These are phyloP conservation scores for Ostrea denselamellosa DNA, from an alignment of 1,140 invertebrate species.

Conservation along the genomic window DNA sequence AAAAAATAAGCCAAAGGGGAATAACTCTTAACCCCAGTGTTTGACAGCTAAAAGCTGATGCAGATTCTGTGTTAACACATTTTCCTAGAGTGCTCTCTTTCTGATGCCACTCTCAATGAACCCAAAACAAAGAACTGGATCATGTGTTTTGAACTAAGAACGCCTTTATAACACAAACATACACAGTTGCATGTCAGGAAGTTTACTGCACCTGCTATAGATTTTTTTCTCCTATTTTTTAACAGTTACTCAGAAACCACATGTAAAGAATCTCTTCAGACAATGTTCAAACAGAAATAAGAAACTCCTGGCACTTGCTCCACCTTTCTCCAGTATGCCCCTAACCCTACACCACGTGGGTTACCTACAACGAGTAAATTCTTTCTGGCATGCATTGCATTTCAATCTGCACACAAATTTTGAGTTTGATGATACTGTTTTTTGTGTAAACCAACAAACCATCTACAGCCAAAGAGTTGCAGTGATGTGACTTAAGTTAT, in stretches of 20 bases:
- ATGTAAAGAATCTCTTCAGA: conserved; percentile 6
- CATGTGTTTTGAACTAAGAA: conserved; percentile 23
- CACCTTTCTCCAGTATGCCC: not conserved
- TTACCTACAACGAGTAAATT: not conserved
- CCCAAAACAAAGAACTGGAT: conserved; percentile 15
- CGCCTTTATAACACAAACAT: conserved; percentile 19
- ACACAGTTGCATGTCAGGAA: conserved; percentile 37
- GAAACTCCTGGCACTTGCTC: conserved; percentile 27
- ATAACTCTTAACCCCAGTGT: not conserved
- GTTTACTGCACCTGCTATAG: conserved; percentile 3
- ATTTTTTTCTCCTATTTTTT: conserved; percentile 23
- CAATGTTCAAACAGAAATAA: conserved; percentile 9
- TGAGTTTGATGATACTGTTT: not conserved
- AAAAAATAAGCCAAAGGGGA: not conserved
- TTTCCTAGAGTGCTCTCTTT: not conserved
- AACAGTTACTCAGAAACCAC: not conserved
- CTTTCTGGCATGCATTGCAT: not conserved
- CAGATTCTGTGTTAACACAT: not conserved
- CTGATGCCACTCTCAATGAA: conserved; percentile 21
- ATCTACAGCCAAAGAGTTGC: not conserved
- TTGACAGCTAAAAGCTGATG: conserved; percentile 16
- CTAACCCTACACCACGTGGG: not conserved
- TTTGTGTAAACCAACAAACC: not conserved
- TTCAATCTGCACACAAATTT: not conserved
- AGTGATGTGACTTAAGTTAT: not conserved